Conservation (phyloP, 2,797 vertebrate species). For the Falco naumanni region DNA sequence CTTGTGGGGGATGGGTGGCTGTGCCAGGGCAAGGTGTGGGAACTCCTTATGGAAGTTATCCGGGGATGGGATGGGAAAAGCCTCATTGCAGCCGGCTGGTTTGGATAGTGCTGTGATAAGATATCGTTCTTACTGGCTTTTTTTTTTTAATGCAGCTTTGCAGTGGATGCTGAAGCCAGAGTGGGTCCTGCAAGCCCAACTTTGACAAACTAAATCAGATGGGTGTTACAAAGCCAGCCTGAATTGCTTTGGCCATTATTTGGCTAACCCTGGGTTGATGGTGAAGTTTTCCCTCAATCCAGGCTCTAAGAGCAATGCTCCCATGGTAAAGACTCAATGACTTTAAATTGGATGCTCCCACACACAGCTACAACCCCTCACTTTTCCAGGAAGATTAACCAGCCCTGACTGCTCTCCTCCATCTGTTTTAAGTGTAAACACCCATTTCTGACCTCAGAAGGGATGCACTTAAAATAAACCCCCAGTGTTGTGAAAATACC, state of each 20-base stretch:
- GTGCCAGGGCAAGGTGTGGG: too few species aligned
- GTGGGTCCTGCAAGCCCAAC: not conserved
- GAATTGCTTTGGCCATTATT: not conserved
- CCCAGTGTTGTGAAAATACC: not conserved
- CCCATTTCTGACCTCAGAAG: not conserved
- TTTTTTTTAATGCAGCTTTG: not conserved
- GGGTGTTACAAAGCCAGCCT: not conserved
- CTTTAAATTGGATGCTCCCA: not conserved
- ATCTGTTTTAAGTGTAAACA: not conserved
- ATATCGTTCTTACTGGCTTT: not conserved
- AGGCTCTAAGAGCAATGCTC: not conserved
- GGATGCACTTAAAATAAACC: slow-evolving; percentile 33
- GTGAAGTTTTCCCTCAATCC: not conserved
- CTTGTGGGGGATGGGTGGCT: too few species aligned
- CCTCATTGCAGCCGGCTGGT: too few species aligned
- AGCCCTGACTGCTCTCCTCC: not conserved
- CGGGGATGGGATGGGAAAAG: too few species aligned
- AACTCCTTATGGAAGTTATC: too few species aligned
- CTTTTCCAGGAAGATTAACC: not conserved
- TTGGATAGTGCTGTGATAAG: too few species aligned
- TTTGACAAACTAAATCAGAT: not conserved
- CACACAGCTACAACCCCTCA: not conserved
- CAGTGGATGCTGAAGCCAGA: not conserved
- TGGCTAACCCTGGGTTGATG: not conserved
- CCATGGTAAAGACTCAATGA: not conserved